Percentiles rank a stretch among this genome's conserved stretches.
These are phyloP conservation scores for Drosophila pseudoobscura DNA, from an alignment of 1,140 invertebrate species.

Conservation along the genomic window DNA sequence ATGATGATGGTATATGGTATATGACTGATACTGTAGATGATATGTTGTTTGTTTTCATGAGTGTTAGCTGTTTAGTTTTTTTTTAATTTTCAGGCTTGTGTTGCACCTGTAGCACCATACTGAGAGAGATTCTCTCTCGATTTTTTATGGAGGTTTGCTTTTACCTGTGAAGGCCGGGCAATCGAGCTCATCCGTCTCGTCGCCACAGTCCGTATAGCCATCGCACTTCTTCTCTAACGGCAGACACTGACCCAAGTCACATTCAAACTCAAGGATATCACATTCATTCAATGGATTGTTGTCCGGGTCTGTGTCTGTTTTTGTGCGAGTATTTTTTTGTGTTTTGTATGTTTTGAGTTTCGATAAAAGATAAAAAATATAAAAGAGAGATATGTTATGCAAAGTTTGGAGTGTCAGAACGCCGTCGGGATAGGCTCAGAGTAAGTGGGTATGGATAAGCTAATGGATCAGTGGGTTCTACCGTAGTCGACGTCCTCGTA, in stretches of 20 bases:
- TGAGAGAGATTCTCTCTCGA: not conserved
- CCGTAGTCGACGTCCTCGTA: constrained; percentile 74
- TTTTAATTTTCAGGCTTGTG: constrained; percentile 11
- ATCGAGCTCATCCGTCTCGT: constrained; percentile 89
- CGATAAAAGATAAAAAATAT: constrained; percentile 23
- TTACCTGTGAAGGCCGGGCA: constrained; percentile 84
- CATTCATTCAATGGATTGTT: constrained; percentile 67
- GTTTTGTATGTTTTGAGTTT: constrained; percentile 29
- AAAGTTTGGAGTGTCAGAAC: not conserved
- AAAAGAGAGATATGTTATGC: constrained; percentile 20
- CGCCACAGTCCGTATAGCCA: constrained; percentile 87
- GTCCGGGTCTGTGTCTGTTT: constrained; percentile 48
- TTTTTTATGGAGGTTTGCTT: constrained; percentile 7
- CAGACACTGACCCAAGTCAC: constrained; percentile 83
- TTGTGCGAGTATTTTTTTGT: constrained; percentile 3
- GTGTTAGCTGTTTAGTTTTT: constrained; percentile 4
- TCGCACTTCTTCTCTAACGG: constrained; percentile 87
- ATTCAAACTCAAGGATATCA: constrained; percentile 76
- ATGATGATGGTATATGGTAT: constrained; percentile 33
- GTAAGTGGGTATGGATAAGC: not conserved
- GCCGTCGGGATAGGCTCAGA: not conserved
- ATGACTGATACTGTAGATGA: constrained; percentile 13
- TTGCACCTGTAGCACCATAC: not conserved
- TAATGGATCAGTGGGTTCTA: constrained; percentile 33
- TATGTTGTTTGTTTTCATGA: not conserved